phyloP scores from a whole-genome alignment of 92 coral and sea anemone species.

The Pocillopora meandrina region DNA sequence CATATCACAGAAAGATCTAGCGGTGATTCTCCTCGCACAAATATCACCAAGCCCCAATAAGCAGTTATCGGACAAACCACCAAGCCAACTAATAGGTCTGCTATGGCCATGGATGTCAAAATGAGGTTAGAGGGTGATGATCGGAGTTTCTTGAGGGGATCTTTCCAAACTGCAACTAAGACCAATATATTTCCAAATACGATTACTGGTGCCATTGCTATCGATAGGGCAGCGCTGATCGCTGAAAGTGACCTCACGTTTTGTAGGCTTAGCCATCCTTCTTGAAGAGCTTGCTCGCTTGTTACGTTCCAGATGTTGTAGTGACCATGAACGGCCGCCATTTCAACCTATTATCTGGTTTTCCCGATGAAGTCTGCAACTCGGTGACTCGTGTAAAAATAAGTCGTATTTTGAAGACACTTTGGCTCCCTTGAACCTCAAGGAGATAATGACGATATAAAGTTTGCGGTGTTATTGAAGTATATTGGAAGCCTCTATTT shows the following conservation, averaged over 20 bases:
- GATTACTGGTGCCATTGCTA: slow-evolving; percentile 16
- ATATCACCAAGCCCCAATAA: slow-evolving; percentile 27
- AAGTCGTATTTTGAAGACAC: too few species aligned
- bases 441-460: too few species aligned
- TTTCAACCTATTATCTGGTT: background rate
- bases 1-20: slow-evolving; percentile 20
- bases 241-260: slow-evolving; percentile 6
- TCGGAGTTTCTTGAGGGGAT: slow-evolving; percentile 35
- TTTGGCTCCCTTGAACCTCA: too few species aligned
- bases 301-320: slow-evolving; percentile 31
- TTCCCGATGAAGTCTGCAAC: background rate
- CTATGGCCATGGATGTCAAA: slow-evolving; percentile 27
- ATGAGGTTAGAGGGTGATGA: slow-evolving; percentile 36
- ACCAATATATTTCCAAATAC: slow-evolving; percentile 31
- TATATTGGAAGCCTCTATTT: too few species aligned
- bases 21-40: background rate
- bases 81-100: slow-evolving; percentile 24
- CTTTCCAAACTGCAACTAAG: slow-evolving; percentile 33
- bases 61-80: slow-evolving; percentile 25
- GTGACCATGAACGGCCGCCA: slow-evolving; percentile 37
- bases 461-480: too few species aligned
- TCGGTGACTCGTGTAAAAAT: too few species aligned
- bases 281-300: slow-evolving; percentile 22
- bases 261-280: slow-evolving; percentile 19
- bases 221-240: slow-evolving; percentile 4